Conservation (phyloP, 2,888 invertebrate species). For the Macaria notata region DNA sequence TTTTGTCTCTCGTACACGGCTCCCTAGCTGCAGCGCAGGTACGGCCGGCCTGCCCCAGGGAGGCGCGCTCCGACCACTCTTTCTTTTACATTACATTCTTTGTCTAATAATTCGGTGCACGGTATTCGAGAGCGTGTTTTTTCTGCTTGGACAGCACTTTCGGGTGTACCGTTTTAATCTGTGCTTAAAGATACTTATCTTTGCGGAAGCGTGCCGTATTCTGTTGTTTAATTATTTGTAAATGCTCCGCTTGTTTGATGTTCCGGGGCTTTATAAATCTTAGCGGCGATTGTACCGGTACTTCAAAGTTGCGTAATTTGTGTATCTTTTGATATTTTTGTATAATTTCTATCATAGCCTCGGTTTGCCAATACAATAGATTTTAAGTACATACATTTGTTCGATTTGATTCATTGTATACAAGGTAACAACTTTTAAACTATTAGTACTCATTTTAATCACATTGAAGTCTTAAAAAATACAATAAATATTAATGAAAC, state of each 20-base stretch:
- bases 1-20: conserved; percentile 79
- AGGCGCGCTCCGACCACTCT: conserved; percentile 52
- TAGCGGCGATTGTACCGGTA: not conserved
- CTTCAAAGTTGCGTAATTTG: not conserved
- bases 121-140: conserved; percentile 59
- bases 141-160: conserved; percentile 56
- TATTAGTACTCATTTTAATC: no score
- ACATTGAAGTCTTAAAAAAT: no score
- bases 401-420: no score
- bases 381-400: no score
- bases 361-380: no score
- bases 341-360: no score
- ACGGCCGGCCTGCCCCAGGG: conserved; percentile 65
- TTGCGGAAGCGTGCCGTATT: conserved; percentile 57
- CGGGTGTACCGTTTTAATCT: conserved; percentile 68
- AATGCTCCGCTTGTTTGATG: conserved; percentile 41
- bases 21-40: conserved; percentile 73
- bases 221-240: conserved; percentile 59
- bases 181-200: conserved; percentile 56
- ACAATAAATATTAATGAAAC: no score
- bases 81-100: conserved; percentile 52
- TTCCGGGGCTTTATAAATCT: not conserved
- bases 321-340: not conserved
- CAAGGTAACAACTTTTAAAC: no score
- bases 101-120: conserved; percentile 64